phyloP scores from a whole-genome alignment of 2,888 invertebrate species.

The Agrotis ipsilon region DNA sequence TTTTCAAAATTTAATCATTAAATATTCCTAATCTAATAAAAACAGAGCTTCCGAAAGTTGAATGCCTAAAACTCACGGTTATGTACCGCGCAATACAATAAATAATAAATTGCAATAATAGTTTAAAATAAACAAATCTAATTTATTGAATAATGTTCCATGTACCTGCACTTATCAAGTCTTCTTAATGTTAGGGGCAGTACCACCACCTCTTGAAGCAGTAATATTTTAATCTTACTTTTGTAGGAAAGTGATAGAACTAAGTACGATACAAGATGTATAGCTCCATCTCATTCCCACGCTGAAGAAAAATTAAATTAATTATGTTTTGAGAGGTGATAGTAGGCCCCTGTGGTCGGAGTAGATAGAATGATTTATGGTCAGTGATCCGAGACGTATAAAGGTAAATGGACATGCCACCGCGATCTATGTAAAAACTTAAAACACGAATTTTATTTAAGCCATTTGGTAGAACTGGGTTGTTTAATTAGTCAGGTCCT shows the following conservation, averaged over 20 bases:
- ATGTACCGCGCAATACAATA: constrained; percentile 35
- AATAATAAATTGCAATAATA: constrained; percentile 35
- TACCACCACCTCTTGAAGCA: not conserved
- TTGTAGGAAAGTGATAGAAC: not conserved
- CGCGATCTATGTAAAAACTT: not conserved
- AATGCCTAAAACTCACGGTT: constrained; percentile 54
- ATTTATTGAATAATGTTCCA: constrained; percentile 25
- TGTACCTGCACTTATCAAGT: constrained; percentile 58
- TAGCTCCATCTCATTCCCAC: not conserved
- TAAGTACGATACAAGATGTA: not conserved
- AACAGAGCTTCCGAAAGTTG: constrained; percentile 59
- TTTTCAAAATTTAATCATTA: constrained; percentile 22
- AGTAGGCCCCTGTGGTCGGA: constrained; percentile 1
- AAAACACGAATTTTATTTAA: not conserved
- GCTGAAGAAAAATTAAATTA: not conserved
- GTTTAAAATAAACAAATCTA: constrained; percentile 31
- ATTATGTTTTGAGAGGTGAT: not conserved
- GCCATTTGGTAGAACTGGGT: not conserved
- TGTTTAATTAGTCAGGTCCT: not conserved
- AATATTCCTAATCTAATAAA: constrained; percentile 23
- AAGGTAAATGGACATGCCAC: not conserved
- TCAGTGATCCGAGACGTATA: not conserved
- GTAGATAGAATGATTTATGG: not conserved
- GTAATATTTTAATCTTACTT: not conserved
- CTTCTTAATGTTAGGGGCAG: constrained; percentile 59